Evolutionary conservation across 1,140 invertebrate species (phyloP).

Genomic region (Helicoverpa zea): DNA sequence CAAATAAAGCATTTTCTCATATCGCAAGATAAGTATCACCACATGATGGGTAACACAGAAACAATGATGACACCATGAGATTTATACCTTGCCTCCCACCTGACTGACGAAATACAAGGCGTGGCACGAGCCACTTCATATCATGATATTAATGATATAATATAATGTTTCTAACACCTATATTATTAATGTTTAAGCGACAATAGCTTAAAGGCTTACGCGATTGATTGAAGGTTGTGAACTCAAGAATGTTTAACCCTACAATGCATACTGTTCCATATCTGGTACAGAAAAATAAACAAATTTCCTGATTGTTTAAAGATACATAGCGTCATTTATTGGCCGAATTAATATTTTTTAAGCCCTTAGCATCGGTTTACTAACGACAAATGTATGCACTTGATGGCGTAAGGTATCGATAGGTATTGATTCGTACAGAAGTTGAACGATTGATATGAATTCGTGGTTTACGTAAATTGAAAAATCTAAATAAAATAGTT

Average conservation of each 20-base stretch:
- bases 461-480: too few species aligned
- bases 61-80: conserved; percentile 28
- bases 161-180: conserved; percentile 21
- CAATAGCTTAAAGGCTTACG: conserved; percentile 13
- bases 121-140: conserved; percentile 25
- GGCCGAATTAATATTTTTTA: too few species aligned
- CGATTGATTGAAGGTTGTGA: conserved; percentile 14
- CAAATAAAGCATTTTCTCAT: neutral
- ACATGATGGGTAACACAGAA: neutral
- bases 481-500: too few species aligned
- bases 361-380: too few species aligned
- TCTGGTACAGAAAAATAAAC: too few species aligned
- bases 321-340: too few species aligned
- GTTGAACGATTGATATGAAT: too few species aligned
- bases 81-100: conserved; percentile 19
- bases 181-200: conserved; percentile 32
- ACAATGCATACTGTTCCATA: too few species aligned
- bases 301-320: too few species aligned
- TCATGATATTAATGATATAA: conserved; percentile 32
- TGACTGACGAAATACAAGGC: conserved; percentile 28
- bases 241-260: neutral
- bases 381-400: too few species aligned
- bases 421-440: too few species aligned
- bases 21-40: neutral
- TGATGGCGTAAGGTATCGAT: too few species aligned